These are phyloP conservation scores for Chesias legatella DNA, from an alignment of 2,888 invertebrate genomes.

Conservation along the genomic window DNA sequence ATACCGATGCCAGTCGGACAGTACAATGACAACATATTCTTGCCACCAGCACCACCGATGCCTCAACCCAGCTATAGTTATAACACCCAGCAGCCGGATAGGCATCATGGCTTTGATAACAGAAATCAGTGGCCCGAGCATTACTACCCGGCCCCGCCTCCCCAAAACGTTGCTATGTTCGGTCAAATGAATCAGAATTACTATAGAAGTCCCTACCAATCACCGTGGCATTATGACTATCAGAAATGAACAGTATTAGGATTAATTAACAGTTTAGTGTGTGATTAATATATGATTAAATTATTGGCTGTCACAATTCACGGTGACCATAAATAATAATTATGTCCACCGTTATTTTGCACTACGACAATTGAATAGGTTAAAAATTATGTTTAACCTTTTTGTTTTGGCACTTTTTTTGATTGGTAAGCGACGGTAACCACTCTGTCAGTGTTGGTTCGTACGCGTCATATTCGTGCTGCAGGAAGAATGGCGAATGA, in stretches of 20 bases:
- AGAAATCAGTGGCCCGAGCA: slow-evolving; percentile 44
- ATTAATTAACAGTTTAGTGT: slow-evolving; percentile 4
- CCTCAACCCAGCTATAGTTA: slow-evolving; percentile 10
- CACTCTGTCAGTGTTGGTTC: too few species aligned
- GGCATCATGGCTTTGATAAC: slow-evolving; percentile 26
- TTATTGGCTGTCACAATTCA: neutral
- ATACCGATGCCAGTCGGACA: slow-evolving; percentile 55
- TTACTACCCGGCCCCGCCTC: slow-evolving; percentile 31
- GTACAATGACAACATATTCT: slow-evolving; percentile 66
- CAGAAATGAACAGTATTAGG: slow-evolving; percentile 49
- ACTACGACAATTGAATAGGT: too few species aligned
- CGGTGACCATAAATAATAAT: slow-evolving; percentile 2
- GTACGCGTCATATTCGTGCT: too few species aligned
- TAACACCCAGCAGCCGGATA: slow-evolving; percentile 17
- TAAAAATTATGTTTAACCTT: too few species aligned
- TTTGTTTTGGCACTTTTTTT: too few species aligned
- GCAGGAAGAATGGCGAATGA: too few species aligned
- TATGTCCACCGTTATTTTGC: too few species aligned
- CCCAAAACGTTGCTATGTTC: slow-evolving; percentile 36
- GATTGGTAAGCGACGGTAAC: too few species aligned
- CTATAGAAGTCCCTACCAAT: slow-evolving; percentile 61
- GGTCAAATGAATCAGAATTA: slow-evolving; percentile 48
- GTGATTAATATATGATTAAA: slow-evolving; percentile 2
- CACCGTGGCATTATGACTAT: slow-evolving; percentile 58
- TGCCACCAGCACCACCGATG: slow-evolving; percentile 25